Base-by-base conservation (phyloP, 2,113 vertebrate genomes). In the Lutjanus erythropterus region DNA sequence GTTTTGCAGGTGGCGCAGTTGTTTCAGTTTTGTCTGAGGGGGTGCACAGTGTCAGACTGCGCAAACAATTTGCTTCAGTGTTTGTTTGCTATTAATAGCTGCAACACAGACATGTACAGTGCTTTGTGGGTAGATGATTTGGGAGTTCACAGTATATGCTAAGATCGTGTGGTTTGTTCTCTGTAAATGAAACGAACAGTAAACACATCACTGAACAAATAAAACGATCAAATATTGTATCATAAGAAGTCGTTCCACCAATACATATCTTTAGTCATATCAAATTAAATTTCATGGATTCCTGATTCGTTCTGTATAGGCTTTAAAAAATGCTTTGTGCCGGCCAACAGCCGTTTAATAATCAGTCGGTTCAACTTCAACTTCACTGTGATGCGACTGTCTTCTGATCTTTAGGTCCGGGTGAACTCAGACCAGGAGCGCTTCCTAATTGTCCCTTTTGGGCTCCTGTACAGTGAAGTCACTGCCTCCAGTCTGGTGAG, bases 391-490 rank as follows among this genome's bases (percentile, higher is more conserved):
- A 59, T 39, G 4, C 37, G 5, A 31, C 8, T 65, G 16, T 85
- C 5, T 9, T 33, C 33, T 81, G 23, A 5, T 85, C 14, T 58
- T 82, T 89, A 99, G 98, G 96, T 97, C 86, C 94, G 97, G 91
- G 96, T 98, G 92, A 98, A 94, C 90, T 96, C 96, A 0, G 98
- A 99, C 53, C 94, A 97, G 89, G 97, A 99, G 9, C 96, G 97
- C 52, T 99, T 99, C 91, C 96, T 99, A 23, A 96, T 99, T 78
- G 97, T 97, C 76, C 98, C 98, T 18, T 99, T 98, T 83, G 97
- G 98, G 53, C 98, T 99, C 50, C 97, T 99, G 53, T 99, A 96
- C 93, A 99, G 98, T 83, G 98, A 99, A 92, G 98, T 99, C 90
- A 96, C 97, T 3, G 98, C 98, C 2, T 99, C 98, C 82, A 99